These are phyloP conservation scores for Parauchenoglanis punctatus DNA, from an alignment of 2,797 vertebrate species.

Conservation along the genomic window DNA sequence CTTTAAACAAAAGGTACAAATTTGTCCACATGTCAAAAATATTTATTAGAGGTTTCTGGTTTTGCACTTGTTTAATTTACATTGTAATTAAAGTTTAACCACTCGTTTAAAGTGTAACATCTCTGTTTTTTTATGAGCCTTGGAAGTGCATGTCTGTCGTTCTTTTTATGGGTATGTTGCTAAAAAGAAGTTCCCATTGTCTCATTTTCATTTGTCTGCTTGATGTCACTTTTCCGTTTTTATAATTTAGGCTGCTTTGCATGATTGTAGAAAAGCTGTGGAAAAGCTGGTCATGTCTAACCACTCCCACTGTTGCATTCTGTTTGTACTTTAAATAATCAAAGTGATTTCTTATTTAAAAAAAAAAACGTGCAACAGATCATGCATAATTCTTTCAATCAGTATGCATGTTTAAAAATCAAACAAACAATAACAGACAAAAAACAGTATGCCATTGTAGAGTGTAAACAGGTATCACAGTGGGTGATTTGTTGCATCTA, in stretches of 20 bases:
- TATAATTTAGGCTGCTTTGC: constrained; percentile 10
- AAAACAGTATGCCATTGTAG: background rate
- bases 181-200: background rate
- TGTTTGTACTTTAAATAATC: background rate
- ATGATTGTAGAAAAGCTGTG: background rate
- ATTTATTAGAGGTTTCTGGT: background rate
- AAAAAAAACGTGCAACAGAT: background rate
- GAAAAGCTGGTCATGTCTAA: background rate
- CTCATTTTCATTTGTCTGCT: background rate
- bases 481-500: background rate
- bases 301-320: background rate
- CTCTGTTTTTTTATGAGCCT: background rate
- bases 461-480: background rate
- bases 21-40: background rate
- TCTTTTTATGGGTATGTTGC: background rate
- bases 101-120: background rate
- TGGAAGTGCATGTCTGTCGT: background rate
- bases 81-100: background rate
- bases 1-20: background rate
- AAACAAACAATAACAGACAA: background rate
- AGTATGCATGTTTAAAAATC: background rate
- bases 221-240: background rate
- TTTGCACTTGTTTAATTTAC: background rate
- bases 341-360: background rate
- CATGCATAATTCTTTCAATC: background rate